Conservation (phyloP, 1,140 invertebrate genomes). For the Diorhabda sublineata region DNA sequence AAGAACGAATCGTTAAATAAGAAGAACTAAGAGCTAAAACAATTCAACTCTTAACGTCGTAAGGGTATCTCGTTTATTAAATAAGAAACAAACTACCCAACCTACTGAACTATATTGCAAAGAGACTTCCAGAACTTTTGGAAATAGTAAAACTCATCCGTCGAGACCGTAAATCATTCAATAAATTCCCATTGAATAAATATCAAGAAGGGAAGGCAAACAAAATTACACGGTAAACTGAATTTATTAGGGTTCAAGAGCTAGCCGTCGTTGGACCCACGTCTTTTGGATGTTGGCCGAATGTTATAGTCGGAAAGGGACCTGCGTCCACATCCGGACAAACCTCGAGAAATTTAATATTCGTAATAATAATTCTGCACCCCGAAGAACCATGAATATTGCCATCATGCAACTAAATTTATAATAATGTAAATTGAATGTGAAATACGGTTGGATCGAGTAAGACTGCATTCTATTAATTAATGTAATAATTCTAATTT, state of each 20-base stretch:
- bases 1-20: no score
- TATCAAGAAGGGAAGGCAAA: constrained; percentile 23
- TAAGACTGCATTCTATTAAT: no score
- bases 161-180: constrained; percentile 21
- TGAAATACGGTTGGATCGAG: constrained; percentile 1
- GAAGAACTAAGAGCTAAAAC: neutral
- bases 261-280: constrained; percentile 6
- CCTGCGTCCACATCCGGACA: neutral
- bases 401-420: constrained; percentile 9
- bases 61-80: neutral
- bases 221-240: constrained; percentile 30
- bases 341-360: constrained; percentile 26
- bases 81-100: neutral
- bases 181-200: constrained; percentile 27
- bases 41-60: neutral
- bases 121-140: neutral
- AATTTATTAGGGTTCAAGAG: constrained; percentile 29
- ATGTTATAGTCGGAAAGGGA: constrained; percentile 4
- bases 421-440: constrained; percentile 18
- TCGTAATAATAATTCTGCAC: constrained; percentile 29
- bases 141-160: constrained; percentile 2
- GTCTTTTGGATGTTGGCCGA: neutral
- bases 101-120: constrained; percentile 2
- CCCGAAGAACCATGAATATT: constrained; percentile 27
- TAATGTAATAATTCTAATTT: no score